These are phyloP conservation scores for Aplysia californica DNA, from an alignment of 1,140 invertebrate genomes.

Conservation along the genomic window DNA sequence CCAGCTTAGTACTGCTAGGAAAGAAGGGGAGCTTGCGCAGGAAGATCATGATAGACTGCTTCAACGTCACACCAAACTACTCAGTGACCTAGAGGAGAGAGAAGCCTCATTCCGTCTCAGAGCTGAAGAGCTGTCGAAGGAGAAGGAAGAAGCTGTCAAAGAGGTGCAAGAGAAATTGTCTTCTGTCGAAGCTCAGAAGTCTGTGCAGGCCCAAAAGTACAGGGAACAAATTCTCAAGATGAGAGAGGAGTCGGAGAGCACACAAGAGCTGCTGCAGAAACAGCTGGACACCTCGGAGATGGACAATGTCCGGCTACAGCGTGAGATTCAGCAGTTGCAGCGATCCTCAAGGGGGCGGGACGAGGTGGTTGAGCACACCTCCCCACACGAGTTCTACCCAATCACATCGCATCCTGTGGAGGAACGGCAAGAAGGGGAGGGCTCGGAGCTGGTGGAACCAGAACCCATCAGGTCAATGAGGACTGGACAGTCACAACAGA, in stretches of 20 bases:
- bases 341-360: constrained; percentile 26
- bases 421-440: constrained; percentile 68
- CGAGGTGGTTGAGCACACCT: constrained; percentile 39
- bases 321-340: constrained; percentile 52
- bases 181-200: constrained; percentile 18
- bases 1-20: constrained; percentile 43
- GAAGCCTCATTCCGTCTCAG: constrained; percentile 55
- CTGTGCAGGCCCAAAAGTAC: neutral
- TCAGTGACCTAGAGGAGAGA: constrained; percentile 60
- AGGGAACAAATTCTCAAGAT: constrained; percentile 58
- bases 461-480: constrained; percentile 49
- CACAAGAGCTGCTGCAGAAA: constrained; percentile 54
- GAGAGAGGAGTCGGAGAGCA: constrained; percentile 56
- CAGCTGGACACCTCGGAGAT: constrained; percentile 61
- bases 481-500: no score
- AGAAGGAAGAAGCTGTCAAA: constrained; percentile 40
- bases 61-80: constrained; percentile 57
- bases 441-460: constrained; percentile 58
- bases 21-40: constrained; percentile 62
- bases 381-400: constrained; percentile 41
- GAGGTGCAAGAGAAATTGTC: constrained; percentile 55
- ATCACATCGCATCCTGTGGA: constrained; percentile 48
- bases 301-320: constrained; percentile 57
- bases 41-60: constrained; percentile 65
- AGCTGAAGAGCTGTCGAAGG: constrained; percentile 53